Conservation (phyloP, 2,888 invertebrate genomes). For the Deladenus siricidicola region DNA sequence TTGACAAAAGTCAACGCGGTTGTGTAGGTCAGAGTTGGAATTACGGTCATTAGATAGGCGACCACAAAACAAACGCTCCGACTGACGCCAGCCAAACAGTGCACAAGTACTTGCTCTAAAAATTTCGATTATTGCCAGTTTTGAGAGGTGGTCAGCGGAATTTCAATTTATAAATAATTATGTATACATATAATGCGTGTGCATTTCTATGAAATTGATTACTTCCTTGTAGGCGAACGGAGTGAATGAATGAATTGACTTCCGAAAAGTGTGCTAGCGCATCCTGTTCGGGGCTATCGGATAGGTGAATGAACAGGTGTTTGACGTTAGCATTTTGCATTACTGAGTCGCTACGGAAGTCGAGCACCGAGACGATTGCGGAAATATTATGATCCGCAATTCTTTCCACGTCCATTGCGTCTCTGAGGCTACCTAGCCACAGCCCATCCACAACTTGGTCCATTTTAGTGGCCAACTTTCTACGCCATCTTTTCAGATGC, state of each 20-base stretch:
- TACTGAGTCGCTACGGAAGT: conserved; percentile 6
- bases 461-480: background rate
- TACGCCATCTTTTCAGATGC: background rate
- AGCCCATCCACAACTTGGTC: conserved; percentile 1
- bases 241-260: conserved; percentile 35
- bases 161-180: too few relatives aligned
- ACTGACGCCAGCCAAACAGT: conserved; percentile 46
- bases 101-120: conserved; percentile 43
- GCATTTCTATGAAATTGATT: too few relatives aligned
- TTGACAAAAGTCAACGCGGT: conserved; percentile 32
- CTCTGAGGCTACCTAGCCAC: conserved; percentile 6
- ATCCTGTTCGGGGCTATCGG: conserved; percentile 18
- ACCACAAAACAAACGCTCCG: conserved; percentile 39
- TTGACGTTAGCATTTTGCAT: background rate
- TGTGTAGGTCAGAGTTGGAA: conserved; percentile 31
- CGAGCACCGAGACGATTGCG: conserved; percentile 13
- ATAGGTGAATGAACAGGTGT: background rate
- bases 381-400: conserved; percentile 5
- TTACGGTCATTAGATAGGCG: conserved; percentile 38
- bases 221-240: conserved; percentile 26
- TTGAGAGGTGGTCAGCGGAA: too few relatives aligned
- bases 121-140: too few relatives aligned
- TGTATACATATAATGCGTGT: too few relatives aligned
- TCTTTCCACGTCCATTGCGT: conserved; percentile 7
- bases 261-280: conserved; percentile 26